These are phyloP conservation scores for Apistogramma diplotaenia DNA, from an alignment of 2,113 vertebrate genomes.

Conservation along the genomic window DNA sequence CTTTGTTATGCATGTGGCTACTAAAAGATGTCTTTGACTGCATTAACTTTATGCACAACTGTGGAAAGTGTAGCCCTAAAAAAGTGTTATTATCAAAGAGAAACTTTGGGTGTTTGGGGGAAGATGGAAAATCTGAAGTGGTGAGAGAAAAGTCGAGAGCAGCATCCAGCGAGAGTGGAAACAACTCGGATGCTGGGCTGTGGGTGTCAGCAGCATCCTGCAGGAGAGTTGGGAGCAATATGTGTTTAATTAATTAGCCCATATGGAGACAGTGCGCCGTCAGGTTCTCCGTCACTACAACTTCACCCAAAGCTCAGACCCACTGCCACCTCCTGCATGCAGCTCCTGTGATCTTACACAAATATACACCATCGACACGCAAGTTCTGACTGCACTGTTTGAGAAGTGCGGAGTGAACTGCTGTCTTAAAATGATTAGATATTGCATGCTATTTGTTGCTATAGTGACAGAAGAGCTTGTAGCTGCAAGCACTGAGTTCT, in stretches of 20 bases:
- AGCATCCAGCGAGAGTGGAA: slow-evolving; percentile 7
- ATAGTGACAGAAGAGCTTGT: neutral
- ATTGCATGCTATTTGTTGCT: neutral
- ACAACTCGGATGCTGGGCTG: slow-evolving; percentile 66
- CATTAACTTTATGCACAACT: neutral
- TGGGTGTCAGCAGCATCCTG: slow-evolving; percentile 69
- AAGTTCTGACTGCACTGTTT: neutral
- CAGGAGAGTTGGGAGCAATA: slow-evolving; percentile 56
- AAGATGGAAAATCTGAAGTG: neutral
- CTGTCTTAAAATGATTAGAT: neutral
- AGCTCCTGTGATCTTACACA: slow-evolving; percentile 11
- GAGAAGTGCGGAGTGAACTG: neutral
- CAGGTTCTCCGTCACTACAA: slow-evolving; percentile 62
- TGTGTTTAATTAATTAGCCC: slow-evolving; percentile 76
- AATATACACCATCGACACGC: slow-evolving; percentile 6
- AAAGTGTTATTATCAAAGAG: neutral
- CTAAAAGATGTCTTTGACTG: neutral
- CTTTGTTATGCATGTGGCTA: neutral
- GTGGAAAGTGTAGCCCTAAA: neutral
- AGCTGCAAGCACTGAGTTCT: too few species aligned
- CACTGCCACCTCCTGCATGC: slow-evolving; percentile 20
- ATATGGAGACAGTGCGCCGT: slow-evolving; percentile 55
- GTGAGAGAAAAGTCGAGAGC: slow-evolving; percentile 19
- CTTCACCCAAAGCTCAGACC: slow-evolving; percentile 43
- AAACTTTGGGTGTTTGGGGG: neutral